A percentile compares a stretch with the other conserved stretches of the same genome.
Conservation (phyloP, 2,797 vertebrate genomes). For the Lates japonicus region DNA sequence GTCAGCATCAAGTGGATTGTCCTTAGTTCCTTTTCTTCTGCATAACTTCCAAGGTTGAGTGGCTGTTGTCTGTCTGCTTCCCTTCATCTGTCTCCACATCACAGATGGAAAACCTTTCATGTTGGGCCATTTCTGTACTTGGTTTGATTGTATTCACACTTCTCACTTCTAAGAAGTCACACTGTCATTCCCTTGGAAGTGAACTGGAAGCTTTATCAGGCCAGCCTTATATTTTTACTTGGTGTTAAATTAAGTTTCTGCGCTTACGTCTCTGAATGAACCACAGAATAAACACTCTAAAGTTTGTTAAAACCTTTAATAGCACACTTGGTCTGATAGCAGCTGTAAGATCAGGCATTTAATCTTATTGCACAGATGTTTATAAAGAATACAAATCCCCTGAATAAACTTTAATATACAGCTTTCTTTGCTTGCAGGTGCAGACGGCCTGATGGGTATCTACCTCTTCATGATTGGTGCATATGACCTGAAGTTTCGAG, state of each 20-base stretch:
- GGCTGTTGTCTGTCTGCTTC: neutral
- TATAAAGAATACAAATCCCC: neutral
- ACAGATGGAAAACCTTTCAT: neutral
- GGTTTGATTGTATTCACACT: neutral
- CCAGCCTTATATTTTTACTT: neutral
- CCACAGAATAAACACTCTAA: neutral
- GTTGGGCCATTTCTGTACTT: neutral
- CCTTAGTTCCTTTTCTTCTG: neutral
- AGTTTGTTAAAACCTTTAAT: neutral
- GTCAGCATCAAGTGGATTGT: neutral
- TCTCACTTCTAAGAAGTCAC: neutral
- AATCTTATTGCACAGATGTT: neutral
- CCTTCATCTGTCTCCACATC: neutral
- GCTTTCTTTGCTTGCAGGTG: constrained; percentile 83
- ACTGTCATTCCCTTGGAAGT: neutral
- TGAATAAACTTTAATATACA: neutral
- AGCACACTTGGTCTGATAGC: neutral
- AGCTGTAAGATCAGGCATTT: neutral
- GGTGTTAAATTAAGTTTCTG: neutral
- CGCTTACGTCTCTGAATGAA: neutral
- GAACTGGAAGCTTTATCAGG: neutral
- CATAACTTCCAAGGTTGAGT: neutral
- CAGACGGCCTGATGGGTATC: constrained; percentile 97
- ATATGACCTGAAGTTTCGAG: constrained; percentile 95
- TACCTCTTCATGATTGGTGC: constrained; percentile 97